Conservation (phyloP, 1,140 invertebrate species). For the Drosophila elegans region DNA sequence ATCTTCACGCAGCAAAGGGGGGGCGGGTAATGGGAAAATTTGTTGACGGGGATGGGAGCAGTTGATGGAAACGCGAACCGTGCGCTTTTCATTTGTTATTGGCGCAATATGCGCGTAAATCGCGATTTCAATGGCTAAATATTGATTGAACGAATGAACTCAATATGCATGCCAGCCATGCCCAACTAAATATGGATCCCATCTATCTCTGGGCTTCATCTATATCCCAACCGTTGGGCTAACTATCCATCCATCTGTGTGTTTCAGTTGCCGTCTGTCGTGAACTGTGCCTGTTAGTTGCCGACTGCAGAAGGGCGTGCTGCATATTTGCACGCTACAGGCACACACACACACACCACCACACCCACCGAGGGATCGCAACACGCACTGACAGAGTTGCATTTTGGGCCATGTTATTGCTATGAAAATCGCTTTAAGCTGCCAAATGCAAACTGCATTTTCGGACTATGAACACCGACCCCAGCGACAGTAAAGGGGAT, state of each 20-base stretch:
- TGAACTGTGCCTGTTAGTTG: slow-evolving; percentile 61
- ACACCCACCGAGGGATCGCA: slow-evolving; percentile 1
- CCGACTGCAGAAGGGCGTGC: slow-evolving; percentile 57
- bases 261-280: slow-evolving; percentile 41
- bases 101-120: slow-evolving; percentile 81
- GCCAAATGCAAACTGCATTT: slow-evolving; percentile 76
- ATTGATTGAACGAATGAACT: slow-evolving; percentile 82
- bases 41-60: background rate
- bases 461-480: slow-evolving; percentile 32
- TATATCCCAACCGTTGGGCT: slow-evolving; percentile 33
- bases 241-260: slow-evolving; percentile 30
- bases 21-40: background rate
- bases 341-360: slow-evolving; percentile 13
- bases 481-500: background rate
- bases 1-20: slow-evolving; percentile 46
- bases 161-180: slow-evolving; percentile 60
- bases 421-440: slow-evolving; percentile 81
- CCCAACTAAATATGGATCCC: slow-evolving; percentile 46
- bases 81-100: slow-evolving; percentile 80
- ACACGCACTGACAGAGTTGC: slow-evolving; percentile 46
- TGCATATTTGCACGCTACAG: slow-evolving; percentile 58
- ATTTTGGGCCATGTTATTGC: slow-evolving; percentile 72
- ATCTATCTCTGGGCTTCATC: slow-evolving; percentile 50
- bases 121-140: slow-evolving; percentile 80
- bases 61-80: slow-evolving; percentile 24